These are phyloP conservation scores for Vidua chalybeata DNA, from an alignment of 2,113 vertebrate genomes.

Conservation along the genomic window DNA sequence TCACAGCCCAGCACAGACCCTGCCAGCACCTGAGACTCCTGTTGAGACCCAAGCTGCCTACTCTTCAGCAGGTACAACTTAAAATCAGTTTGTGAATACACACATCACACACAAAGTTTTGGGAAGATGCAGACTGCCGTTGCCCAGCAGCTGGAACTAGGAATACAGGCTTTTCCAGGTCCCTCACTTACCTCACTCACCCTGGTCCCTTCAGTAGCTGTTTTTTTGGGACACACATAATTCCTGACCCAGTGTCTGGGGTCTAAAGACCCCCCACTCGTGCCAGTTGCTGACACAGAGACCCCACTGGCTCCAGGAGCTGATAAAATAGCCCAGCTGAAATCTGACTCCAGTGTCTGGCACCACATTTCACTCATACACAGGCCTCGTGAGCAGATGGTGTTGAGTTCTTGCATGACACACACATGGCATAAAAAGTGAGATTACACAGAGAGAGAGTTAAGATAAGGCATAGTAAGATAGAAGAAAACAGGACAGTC, in stretches of 20 bases:
- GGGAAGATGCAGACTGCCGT: fast-evolving
- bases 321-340: fast-evolving
- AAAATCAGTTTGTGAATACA: not conserved
- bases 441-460: not conserved
- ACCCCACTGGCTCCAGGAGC: not conserved
- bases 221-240: not conserved
- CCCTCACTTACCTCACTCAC: not conserved
- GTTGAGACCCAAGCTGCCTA: fast-evolving
- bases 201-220: no score
- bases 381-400: not conserved
- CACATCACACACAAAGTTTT: not conserved
- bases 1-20: not conserved
- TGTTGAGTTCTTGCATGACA: not conserved
- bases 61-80: not conserved
- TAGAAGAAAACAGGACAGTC: not conserved
- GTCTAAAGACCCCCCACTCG: fast-evolving
- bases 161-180: fast-evolving
- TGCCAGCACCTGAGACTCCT: not conserved
- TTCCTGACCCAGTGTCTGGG: not conserved
- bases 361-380: not conserved
- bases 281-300: not conserved
- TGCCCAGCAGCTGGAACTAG: no score
- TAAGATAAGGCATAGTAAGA: not conserved
- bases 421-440: fast-evolving
- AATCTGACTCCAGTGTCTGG: not conserved